Evolutionary conservation across 2,888 invertebrate species (phyloP).

Genomic region (Cantharis rustica): DNA sequence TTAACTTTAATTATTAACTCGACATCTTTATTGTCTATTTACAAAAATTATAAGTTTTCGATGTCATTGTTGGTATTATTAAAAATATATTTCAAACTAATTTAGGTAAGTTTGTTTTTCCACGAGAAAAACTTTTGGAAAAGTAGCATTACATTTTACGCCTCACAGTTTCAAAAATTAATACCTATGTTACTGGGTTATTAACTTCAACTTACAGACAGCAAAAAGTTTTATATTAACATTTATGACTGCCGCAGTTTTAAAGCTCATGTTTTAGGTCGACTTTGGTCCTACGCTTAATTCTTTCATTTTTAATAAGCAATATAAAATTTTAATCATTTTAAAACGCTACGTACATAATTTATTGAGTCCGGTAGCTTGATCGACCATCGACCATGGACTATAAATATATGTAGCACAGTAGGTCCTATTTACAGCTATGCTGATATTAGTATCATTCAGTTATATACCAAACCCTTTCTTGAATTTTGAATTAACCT

Average conservation of each 20-base stretch:
- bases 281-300: neutral
- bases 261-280: neutral
- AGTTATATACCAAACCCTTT: too few species aligned
- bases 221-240: conserved; percentile 5
- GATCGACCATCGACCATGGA: neutral
- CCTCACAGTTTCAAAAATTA: conserved; percentile 1
- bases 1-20: neutral
- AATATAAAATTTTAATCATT: neutral
- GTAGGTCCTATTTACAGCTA: too few species aligned
- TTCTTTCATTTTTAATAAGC: neutral
- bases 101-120: neutral
- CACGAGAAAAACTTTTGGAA: neutral
- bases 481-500: neutral
- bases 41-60: neutral
- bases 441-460: too few species aligned
- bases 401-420: too few species aligned
- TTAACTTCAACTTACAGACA: conserved; percentile 5
- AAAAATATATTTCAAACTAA: neutral
- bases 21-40: neutral
- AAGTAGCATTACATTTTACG: neutral
- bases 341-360: neutral
- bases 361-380: neutral
- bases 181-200: conserved; percentile 3
- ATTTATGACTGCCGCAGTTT: conserved; percentile 2
- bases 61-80: neutral